Conservation (phyloP, 2,888 invertebrate species). For the Melinopterus prodromus region DNA sequence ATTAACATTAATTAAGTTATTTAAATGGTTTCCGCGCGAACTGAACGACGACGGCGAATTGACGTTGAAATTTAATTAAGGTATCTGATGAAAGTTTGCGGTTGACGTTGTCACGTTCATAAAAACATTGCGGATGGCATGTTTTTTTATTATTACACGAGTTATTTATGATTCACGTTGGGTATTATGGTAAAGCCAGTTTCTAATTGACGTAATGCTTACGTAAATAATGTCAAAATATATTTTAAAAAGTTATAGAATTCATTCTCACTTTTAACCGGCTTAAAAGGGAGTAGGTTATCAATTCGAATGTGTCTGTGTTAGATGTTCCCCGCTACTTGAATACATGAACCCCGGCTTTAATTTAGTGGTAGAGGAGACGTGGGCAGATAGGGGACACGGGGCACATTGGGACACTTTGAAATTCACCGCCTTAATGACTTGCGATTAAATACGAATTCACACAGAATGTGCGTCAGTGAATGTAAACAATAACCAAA, state of each 20-base stretch:
- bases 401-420: no score
- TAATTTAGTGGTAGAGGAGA: no score
- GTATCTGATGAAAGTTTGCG: background rate
- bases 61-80: constrained; percentile 15
- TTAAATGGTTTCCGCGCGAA: background rate
- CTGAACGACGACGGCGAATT: constrained; percentile 12
- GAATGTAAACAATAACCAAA: no score
- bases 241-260: background rate
- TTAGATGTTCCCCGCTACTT: no score
- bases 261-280: no score
- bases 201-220: background rate
- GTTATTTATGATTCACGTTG: background rate
- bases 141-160: background rate
- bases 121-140: background rate
- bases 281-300: no score
- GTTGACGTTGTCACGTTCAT: background rate
- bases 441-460: no score
- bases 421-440: no score
- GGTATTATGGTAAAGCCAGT: background rate
- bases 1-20: constrained; percentile 4
- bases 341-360: no score
- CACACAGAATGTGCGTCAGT: no score
- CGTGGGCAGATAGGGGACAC: no score
- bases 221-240: background rate
- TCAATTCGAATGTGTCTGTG: no score